Conservation (phyloP, 2,888 invertebrate species). For the Listrodromus nycthemerus region DNA sequence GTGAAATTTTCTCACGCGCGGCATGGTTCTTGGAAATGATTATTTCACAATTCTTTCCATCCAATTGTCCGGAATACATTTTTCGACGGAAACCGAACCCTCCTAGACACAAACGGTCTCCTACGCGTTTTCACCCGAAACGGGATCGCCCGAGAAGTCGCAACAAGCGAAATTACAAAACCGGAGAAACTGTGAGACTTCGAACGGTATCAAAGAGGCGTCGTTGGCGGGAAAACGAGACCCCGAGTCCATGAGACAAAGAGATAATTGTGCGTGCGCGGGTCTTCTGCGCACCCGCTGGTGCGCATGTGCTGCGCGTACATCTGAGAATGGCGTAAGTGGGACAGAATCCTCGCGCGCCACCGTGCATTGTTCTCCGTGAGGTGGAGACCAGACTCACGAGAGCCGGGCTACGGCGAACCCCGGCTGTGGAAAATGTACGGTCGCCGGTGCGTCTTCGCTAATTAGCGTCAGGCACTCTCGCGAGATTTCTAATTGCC, state of each 20-base stretch:
- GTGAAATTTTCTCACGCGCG: not conserved
- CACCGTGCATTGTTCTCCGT: slow-evolving; percentile 36
- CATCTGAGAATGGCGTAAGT: slow-evolving; percentile 57
- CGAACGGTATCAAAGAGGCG: slow-evolving; percentile 16
- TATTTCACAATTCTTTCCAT: not conserved
- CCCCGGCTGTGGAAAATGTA: slow-evolving; percentile 14
- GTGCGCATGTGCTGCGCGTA: slow-evolving; percentile 24
- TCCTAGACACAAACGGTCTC: not conserved
- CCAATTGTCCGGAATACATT: not conserved
- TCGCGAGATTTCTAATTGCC: slow-evolving; percentile 50
- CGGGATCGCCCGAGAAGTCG: slow-evolving; percentile 14
- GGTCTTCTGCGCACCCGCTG: slow-evolving; percentile 11
- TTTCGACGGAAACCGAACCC: not conserved
- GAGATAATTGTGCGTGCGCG: slow-evolving; percentile 40
- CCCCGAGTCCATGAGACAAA: slow-evolving; percentile 21
- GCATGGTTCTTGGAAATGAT: not conserved
- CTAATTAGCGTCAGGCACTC: slow-evolving; percentile 53
- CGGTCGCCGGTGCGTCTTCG: slow-evolving; percentile 37
- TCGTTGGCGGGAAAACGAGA: not conserved
- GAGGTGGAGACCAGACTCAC: not conserved
- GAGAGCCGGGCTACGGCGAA: not conserved
- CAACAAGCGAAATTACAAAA: slow-evolving; percentile 46
- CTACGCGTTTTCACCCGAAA: not conserved
- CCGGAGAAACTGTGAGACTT: slow-evolving; percentile 61
- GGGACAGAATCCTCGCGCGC: slow-evolving; percentile 39